Evolutionary conservation across 2,888 invertebrate genomes (phyloP).

Genomic region (Microctonus hyperodae): DNA sequence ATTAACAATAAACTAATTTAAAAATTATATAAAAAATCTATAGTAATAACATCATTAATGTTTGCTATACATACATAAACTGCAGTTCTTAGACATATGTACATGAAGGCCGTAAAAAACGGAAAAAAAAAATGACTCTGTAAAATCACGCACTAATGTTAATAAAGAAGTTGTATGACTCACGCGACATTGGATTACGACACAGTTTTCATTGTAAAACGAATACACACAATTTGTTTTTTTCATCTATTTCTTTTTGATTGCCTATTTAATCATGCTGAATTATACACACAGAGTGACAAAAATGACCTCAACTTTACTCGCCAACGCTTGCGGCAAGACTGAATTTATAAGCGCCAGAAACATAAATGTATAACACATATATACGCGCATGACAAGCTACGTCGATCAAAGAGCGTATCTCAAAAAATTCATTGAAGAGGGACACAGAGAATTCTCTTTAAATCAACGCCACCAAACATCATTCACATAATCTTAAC

Average conservation of each 20-base stretch:
- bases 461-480: too few relatives aligned
- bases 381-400: background rate
- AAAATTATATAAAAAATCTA: too few relatives aligned
- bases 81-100: too few relatives aligned
- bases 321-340: conserved; percentile 26
- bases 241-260: background rate
- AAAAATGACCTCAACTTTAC: background rate
- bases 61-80: too few relatives aligned
- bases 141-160: conserved; percentile 6
- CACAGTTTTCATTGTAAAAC: conserved; percentile 19
- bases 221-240: background rate
- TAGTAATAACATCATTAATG: too few relatives aligned
- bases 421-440: background rate
- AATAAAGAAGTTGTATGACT: conserved; percentile 15
- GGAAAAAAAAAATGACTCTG: background rate
- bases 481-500: too few relatives aligned
- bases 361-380: too few relatives aligned
- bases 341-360: conserved; percentile 24
- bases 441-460: background rate
- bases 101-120: too few relatives aligned
- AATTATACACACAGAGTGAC: background rate
- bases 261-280: background rate
- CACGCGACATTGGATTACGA: conserved; percentile 20
- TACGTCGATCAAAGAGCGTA: conserved; percentile 8
- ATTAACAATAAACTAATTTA: too few relatives aligned